phyloP scores from a whole-genome alignment of 1,140 invertebrate genomes.

The Cotesia glomerata region DNA sequence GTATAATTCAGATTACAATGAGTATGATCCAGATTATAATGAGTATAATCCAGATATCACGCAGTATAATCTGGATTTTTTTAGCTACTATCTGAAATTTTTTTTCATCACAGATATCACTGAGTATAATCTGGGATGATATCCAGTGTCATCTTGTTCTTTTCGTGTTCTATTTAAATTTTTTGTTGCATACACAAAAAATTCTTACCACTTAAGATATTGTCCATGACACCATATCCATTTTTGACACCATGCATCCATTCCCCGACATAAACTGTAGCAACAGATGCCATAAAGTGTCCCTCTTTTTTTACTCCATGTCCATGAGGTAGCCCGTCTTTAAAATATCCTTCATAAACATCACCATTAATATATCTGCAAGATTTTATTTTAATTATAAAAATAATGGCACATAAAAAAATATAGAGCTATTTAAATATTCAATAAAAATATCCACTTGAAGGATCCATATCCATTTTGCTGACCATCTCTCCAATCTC shows the following conservation, averaged over 20 bases:
- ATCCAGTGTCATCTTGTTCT: no score
- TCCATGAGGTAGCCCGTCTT: conserved; percentile 81
- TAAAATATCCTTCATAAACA: conserved; percentile 84
- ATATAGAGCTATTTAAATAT: background rate
- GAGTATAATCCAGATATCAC: no score
- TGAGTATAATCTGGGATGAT: no score
- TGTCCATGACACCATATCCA: conserved; percentile 88
- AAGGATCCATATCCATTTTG: conserved; percentile 82
- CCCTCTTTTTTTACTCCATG: conserved; percentile 84
- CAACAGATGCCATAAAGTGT: conserved; percentile 74
- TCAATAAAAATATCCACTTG: conserved; percentile 53
- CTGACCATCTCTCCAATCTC: conserved; percentile 83
- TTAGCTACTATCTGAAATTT: no score
- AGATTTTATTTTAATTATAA: conserved; percentile 21
- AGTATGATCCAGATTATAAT: no score
- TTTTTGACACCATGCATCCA: conserved; percentile 77
- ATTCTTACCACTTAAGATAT: conserved; percentile 67
- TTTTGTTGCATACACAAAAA: no score
- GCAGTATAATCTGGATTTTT: no score
- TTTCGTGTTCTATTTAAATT: no score
- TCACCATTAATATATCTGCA: conserved; percentile 71
- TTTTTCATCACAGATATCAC: no score
- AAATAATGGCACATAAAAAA: no score
- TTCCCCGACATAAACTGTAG: conserved; percentile 85
- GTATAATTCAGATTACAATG: no score